Conservation (phyloP, 2,888 invertebrate species). For the Tanaodytes sp. region DNA sequence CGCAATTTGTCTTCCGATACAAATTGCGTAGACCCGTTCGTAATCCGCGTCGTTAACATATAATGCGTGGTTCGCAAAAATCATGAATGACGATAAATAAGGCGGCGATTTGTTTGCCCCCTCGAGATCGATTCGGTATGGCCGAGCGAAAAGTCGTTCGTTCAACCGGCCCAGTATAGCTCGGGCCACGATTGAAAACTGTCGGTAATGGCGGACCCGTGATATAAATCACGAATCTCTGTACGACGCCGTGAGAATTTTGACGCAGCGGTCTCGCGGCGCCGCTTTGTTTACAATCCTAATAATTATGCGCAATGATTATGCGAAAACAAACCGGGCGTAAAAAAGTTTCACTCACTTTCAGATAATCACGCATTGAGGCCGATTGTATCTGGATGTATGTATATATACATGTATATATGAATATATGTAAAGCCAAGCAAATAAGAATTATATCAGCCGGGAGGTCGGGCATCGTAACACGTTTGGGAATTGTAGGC, state of each 20-base stretch:
- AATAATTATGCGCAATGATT: slow-evolving; percentile 38
- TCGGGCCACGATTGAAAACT: slow-evolving; percentile 27
- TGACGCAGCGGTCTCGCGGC: slow-evolving; percentile 13
- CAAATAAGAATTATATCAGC: slow-evolving; percentile 39
- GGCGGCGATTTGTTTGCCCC: not conserved
- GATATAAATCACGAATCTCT: slow-evolving; percentile 18
- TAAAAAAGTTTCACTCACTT: slow-evolving; percentile 27
- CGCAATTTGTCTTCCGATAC: slow-evolving; percentile 40
- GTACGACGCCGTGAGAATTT: slow-evolving; percentile 26
- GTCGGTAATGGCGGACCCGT: slow-evolving; percentile 1
- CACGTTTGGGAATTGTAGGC: slow-evolving; percentile 26
- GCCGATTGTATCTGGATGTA: slow-evolving; percentile 43
- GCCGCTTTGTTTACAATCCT: slow-evolving; percentile 35
- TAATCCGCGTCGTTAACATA: slow-evolving; percentile 34
- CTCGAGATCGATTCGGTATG: slow-evolving; percentile 5
- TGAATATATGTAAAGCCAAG: no score
- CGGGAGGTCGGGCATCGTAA: slow-evolving; percentile 23
- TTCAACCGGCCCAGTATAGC: no score
- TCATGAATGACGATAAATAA: slow-evolving; percentile 35
- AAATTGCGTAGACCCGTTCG: slow-evolving; percentile 33
- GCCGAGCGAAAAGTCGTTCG: not conserved
- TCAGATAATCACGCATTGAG: slow-evolving; percentile 43
- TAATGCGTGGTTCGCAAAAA: slow-evolving; percentile 20
- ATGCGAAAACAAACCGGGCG: slow-evolving; percentile 24
- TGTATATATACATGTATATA: no score